Base-by-base conservation (phyloP, 2,888 invertebrate species). In the Tetropium fuscum region DNA sequence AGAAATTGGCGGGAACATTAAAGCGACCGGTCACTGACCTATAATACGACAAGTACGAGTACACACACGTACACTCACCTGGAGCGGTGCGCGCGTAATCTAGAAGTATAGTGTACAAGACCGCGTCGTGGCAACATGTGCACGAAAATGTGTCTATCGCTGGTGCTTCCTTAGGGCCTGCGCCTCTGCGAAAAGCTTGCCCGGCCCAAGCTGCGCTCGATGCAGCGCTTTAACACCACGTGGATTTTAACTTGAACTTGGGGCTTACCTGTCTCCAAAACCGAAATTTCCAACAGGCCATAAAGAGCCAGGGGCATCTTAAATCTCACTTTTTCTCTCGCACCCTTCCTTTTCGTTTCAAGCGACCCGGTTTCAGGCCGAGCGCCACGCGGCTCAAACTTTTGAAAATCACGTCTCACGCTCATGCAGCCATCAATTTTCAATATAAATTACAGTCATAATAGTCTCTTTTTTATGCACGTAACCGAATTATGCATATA, bases 41-140 rank as follows among this genome's bases (percentile, higher is more conserved):
- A 74, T 58, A 69, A 69, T 72, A 74, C 72, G 59, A 53, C 40
- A 54, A 48, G 57, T 58, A 63, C 62, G 64, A 30, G 54, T 63
- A 68, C 64, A 68, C 62, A 72, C 71, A 74, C 74, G 70, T 72
- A 74, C 69, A 77, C 77, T 78, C 76, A 78, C 79, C 77, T 75
- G 75, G 65, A 63, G 63, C 68, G 69, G 66, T 65, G 84, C 83
- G 34, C 83, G 84, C 65, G 84, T 84, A 53, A 19, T 53, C 44
- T 45, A 18, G 40, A 34, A 84, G 83, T 71, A 83, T 83, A 54
- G 69, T 69, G 73, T 83, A 83, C 62, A 83, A 83, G 58, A 83
- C 84, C 61, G 84, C 84, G 68, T 84, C 84, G 79, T 83, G 84
- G 69, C 71, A 75, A 73, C 83, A 86, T 60, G 82, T 86, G 75